Percentiles rank a stretch among this genome's conserved stretches.
Evolutionary conservation across 2,888 invertebrate genomes (phyloP).

Genomic region (Biston stratarius): DNA sequence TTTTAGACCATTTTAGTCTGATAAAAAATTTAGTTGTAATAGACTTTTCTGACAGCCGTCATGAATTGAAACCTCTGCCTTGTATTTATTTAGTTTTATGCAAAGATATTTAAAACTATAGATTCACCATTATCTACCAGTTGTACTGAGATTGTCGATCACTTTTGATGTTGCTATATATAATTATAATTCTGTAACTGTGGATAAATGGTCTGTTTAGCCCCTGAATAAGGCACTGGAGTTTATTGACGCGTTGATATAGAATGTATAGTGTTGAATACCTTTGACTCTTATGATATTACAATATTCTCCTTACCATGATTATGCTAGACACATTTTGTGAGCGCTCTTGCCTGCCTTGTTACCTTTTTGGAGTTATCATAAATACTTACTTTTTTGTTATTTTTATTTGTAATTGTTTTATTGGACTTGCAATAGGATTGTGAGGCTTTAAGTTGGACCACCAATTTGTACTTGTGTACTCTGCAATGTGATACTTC

Average conservation of each 20-base stretch:
- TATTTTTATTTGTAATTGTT: slow-evolving; percentile 51
- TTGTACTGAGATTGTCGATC: too few relatives aligned
- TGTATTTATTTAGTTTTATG: slow-evolving; percentile 46
- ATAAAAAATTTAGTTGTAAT: slow-evolving; percentile 47
- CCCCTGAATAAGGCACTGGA: too few relatives aligned
- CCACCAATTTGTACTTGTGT: slow-evolving; percentile 64
- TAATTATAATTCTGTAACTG: too few relatives aligned
- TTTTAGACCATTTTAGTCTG: slow-evolving; percentile 44
- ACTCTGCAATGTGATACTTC: slow-evolving; percentile 44
- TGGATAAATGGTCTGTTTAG: too few relatives aligned
- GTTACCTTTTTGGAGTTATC: slow-evolving; percentile 62
- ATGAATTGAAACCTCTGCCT: slow-evolving; percentile 61
- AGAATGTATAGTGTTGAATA: too few relatives aligned
- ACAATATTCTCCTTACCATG: slow-evolving; percentile 46
- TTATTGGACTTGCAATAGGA: slow-evolving; percentile 54
- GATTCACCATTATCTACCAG: too few relatives aligned
- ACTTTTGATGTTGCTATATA: too few relatives aligned
- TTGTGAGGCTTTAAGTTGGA: slow-evolving; percentile 70
- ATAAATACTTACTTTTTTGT: slow-evolving; percentile 63
- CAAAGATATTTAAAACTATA: background rate
- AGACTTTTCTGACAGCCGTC: slow-evolving; percentile 57
- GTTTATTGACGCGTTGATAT: too few relatives aligned
- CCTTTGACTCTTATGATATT: slow-evolving; percentile 47
- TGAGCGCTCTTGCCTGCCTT: slow-evolving; percentile 74
- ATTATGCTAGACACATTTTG: slow-evolving; percentile 49